Conservation (phyloP, 1,140 invertebrate species). For the Ooceraea biroi region DNA sequence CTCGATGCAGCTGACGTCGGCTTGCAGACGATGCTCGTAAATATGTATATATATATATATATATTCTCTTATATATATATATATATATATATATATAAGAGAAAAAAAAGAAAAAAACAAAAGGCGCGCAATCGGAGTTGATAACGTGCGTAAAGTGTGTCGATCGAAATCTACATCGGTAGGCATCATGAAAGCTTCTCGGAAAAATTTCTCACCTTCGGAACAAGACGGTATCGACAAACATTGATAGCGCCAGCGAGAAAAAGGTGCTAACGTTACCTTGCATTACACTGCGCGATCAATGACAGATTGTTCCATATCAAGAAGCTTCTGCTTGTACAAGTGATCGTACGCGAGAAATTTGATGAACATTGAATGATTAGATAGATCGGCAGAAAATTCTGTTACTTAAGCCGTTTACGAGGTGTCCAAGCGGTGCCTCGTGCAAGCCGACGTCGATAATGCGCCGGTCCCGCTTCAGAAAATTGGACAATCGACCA, state of each 20-base stretch:
- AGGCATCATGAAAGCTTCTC: neutral
- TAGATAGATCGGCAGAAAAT: too few relatives aligned
- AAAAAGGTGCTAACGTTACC: neutral
- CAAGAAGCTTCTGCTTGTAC: too few relatives aligned
- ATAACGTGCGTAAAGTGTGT: constrained; percentile 4
- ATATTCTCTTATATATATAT: too few relatives aligned
- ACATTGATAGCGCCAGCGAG: neutral
- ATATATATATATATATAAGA: too few relatives aligned
- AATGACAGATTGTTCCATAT: too few relatives aligned
- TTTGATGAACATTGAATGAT: too few relatives aligned
- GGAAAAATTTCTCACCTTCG: neutral
- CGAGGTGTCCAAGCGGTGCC: too few relatives aligned
- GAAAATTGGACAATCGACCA: constrained; percentile 4
- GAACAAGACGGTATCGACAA: neutral
- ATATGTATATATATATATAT: too few relatives aligned
- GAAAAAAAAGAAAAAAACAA: neutral
- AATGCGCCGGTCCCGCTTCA: neutral
- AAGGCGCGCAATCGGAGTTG: neutral
- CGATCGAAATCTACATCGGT: neutral
- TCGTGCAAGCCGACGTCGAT: neutral
- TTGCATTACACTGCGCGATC: too few relatives aligned
- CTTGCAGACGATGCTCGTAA: neutral
- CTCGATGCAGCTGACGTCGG: neutral
- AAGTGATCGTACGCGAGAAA: too few relatives aligned
- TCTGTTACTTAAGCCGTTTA: too few relatives aligned